Conservation (phyloP, 2,113 vertebrate genomes). For the Callorhinus ursinus region DNA sequence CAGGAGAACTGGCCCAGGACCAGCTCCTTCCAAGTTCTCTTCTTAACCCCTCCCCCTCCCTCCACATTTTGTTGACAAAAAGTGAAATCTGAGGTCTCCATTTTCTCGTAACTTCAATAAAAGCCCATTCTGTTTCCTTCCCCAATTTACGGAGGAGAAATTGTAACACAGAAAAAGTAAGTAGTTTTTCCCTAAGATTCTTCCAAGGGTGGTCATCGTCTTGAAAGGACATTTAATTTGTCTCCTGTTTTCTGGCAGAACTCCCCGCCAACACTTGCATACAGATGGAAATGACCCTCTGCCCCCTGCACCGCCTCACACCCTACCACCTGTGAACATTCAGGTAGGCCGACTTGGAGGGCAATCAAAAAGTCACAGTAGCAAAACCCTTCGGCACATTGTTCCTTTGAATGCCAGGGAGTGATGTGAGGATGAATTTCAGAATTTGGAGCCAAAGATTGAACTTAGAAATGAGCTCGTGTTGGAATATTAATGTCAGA, state of each 20-base stretch:
- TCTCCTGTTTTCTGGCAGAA: neutral
- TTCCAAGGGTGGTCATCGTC: neutral
- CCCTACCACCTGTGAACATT: neutral
- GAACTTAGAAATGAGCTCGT: neutral
- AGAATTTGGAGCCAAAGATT: neutral
- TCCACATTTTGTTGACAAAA: neutral
- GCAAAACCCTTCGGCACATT: neutral
- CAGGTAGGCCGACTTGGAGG: neutral
- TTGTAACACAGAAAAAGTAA: neutral
- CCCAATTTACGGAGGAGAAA: neutral
- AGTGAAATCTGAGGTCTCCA: neutral
- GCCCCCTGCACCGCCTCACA: accelerated
- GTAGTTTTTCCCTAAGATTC: neutral
- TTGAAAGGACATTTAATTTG: neutral
- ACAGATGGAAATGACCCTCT: neutral
- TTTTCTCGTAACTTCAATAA: neutral
- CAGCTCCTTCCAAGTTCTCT: too few species aligned
- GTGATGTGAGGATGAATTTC: neutral
- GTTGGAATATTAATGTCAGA: conserved; percentile 55
- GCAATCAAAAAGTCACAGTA: neutral
- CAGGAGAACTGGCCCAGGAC: neutral
- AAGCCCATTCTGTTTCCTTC: neutral
- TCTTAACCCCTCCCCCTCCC: neutral
- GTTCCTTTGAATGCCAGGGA: neutral
- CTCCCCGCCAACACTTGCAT: accelerated